Base-by-base conservation (phyloP, 2,888 invertebrate species). In the Scaptomyza polygonia region DNA sequence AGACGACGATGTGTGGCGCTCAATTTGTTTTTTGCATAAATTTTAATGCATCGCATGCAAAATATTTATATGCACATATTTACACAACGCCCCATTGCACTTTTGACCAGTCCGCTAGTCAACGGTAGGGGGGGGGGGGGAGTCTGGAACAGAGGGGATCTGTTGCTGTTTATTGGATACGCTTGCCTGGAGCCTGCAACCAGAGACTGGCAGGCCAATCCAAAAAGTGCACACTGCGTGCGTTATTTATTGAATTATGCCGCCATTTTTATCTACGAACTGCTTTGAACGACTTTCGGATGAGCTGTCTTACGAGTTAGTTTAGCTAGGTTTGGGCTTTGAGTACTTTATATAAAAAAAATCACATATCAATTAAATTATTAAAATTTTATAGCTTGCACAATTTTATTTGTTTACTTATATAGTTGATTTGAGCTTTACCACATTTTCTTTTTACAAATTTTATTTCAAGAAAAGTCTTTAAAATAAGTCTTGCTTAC, bases 21-120 rank as follows among this genome's bases (percentile, higher is more conserved):
- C 78, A 70, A 79, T 76, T 70, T 67, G 73, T 63, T 74, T 39
- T 79, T 77, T 77, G 77, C 80, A 86, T 86, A 77, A 83, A 88
- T 86, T 82, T 82, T 86, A 82, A 88, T 82, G 82, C 77, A 71
- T 51, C 63, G 80, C 67, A 56, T 64, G 70, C 73, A 82, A 76
- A 87, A 82, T 87, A 82, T 81, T 81, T 82, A 87, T 87, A 79
- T 65, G 78, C 62, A 74, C 64, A 78, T 75, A 73, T 83, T 86
- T 77, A 63, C 57, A 53, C 66, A 86, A 69, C 77, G 88, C 45
- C 71, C 80, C 88, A 87, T 83, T 82, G 86, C 82, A 87, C 86
- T 82, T 65, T 59, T 56, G 73, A 56, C 58, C 53, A 49, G 47
- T 16, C 45, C 39, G 16, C 16, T 39, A 51, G 27, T 12, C 42